phyloP scores from a whole-genome alignment of 2,888 invertebrate genomes.

The Andrena chrysosceles region DNA sequence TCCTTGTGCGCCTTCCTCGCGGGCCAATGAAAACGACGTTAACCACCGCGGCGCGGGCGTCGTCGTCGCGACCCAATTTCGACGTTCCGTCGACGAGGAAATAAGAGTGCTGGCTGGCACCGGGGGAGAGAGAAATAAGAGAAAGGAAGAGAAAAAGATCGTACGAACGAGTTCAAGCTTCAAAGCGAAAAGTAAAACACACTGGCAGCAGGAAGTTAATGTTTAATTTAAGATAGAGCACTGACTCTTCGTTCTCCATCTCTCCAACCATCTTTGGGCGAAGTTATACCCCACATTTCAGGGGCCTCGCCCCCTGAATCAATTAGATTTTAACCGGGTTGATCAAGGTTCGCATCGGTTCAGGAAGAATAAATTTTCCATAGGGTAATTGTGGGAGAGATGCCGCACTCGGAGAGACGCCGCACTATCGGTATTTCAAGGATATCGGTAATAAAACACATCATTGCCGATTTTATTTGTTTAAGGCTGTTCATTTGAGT shows the following conservation, averaged over 20 bases:
- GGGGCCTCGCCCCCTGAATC: slow-evolving; percentile 66
- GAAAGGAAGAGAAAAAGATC: slow-evolving; percentile 28
- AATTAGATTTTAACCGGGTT: slow-evolving; percentile 22
- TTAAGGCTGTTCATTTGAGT: too few species aligned
- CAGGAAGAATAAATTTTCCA: slow-evolving; percentile 27
- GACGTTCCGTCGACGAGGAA: slow-evolving; percentile 55
- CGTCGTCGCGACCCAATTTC: slow-evolving; percentile 62
- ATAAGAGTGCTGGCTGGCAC: slow-evolving; percentile 45
- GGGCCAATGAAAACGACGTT: slow-evolving; percentile 54
- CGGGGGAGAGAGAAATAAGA: slow-evolving; percentile 17
- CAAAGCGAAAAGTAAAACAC: slow-evolving; percentile 80
- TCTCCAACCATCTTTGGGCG: slow-evolving; percentile 55
- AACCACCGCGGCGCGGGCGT: slow-evolving; percentile 26
- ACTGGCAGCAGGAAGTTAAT: slow-evolving; percentile 77
- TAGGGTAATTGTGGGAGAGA: too few species aligned
- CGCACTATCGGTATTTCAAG: too few species aligned
- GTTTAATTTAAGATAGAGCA: slow-evolving; percentile 81
- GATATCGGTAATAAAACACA: too few species aligned
- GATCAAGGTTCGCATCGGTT: background rate
- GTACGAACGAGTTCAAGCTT: slow-evolving; percentile 50
- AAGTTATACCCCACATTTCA: slow-evolving; percentile 39
- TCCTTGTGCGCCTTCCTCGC: background rate
- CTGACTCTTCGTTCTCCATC: slow-evolving; percentile 51
- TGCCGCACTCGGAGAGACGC: too few species aligned
- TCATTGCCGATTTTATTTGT: too few species aligned